Conservation (phyloP, 2,888 invertebrate species). For the Tipula vernalis region DNA sequence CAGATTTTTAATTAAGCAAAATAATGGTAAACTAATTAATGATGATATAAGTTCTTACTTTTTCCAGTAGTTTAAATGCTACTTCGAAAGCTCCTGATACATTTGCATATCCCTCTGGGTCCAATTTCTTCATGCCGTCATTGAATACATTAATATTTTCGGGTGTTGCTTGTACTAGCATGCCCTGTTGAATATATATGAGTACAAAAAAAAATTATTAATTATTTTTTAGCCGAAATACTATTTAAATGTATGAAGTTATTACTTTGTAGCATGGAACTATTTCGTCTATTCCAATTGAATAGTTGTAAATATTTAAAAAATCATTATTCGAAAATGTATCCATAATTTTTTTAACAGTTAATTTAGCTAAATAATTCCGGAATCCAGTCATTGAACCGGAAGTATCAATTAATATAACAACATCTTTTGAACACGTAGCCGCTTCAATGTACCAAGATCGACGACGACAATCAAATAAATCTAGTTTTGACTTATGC, state of each 20-base stretch:
- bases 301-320: conserved; percentile 81
- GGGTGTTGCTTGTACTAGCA: conserved; percentile 79
- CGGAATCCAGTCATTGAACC: conserved; percentile 90
- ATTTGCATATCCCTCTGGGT: conserved; percentile 68
- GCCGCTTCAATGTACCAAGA: conserved; percentile 98
- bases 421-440: conserved; percentile 93
- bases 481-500: conserved; percentile 48
- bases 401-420: conserved; percentile 88
- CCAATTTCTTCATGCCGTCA: conserved; percentile 48
- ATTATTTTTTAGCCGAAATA: too few species aligned
- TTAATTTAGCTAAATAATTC: conserved; percentile 67
- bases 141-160: conserved; percentile 70
- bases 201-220: too few species aligned
- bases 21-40: too few species aligned
- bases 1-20: too few species aligned
- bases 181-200: conserved; percentile 31
- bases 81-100: conserved; percentile 66
- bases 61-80: conserved; percentile 70
- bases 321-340: conserved; percentile 97
- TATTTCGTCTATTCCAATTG: conserved; percentile 56
- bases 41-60: conserved; percentile 38
- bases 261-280: conserved; percentile 64
- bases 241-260: not conserved
- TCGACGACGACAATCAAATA: conserved; percentile 83
- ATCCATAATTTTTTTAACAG: conserved; percentile 77